Base-by-base conservation (phyloP, 2,888 invertebrate genomes). In the Hoplodrina blanda region DNA sequence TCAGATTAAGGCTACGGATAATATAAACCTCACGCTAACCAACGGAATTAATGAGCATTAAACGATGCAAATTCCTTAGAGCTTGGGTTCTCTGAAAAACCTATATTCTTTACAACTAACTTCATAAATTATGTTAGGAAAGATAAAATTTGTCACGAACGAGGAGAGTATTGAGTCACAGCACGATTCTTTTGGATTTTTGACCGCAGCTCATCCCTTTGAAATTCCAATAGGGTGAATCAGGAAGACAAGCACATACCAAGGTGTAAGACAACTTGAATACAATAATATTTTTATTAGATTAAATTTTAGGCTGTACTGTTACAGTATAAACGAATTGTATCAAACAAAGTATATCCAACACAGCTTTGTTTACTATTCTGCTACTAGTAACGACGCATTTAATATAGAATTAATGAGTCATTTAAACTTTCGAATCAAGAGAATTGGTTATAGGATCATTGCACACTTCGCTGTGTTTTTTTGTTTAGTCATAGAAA, bases 201-300 rank as follows among this genome's bases (percentile, higher is more conserved):
- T 87, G 85, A 88, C 90, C 89, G 88, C 87, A 88, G 78, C 82
- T 80, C 81, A 83, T 83, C 83, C 75, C 85, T 85, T 85, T 85
- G 70, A 86, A 88, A 90, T 91, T 87, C 88, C 86, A 86, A 88
- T 82, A 83, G 85, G 83, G 79, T 93, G 94, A 93, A 86, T 94
- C 92, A 92, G 85, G 83, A 78, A 68, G 60, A 74, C 80, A 85
- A 85, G 80, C 80, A 73, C 73, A 73, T 76, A 68, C 62, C 56
- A 20, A 80, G 17, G 52, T 62, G 41, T 62, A 53, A 30, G 25
- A 50, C 56, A 15, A 65, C 62, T 59, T 62, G 7, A 68, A 54
- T 54, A 62, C 19, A 62, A 64, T 57, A 53, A 69, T 62, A 63
- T 57, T 68, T 59, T 52, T 13, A 6, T 46, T 4, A 6, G 19